A percentile compares a stretch with the other conserved stretches of the same genome.
phyloP scores from a whole-genome alignment of 2,113 vertebrate genomes.

The Todiramphus saurophagus region DNA sequence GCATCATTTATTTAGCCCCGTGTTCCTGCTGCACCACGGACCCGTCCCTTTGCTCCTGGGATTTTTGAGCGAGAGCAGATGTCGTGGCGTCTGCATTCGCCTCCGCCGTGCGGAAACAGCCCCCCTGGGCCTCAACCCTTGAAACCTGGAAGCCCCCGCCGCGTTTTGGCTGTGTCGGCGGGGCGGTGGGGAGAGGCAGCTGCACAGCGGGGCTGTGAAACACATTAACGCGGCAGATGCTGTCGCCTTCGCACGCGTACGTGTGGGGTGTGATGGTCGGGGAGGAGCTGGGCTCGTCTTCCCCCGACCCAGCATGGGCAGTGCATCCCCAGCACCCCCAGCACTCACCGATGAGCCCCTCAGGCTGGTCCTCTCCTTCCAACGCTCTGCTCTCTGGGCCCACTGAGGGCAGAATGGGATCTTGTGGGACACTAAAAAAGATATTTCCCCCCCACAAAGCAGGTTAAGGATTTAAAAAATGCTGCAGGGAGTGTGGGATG shows the following conservation, averaged over 20 bases:
- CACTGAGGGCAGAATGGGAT: rapidly evolving
- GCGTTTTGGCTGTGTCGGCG: neutral
- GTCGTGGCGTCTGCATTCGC: neutral
- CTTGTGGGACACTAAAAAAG: neutral
- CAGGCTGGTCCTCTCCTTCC: neutral
- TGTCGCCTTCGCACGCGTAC: rapidly evolving
- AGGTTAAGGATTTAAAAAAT: neutral
- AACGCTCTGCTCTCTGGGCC: neutral
- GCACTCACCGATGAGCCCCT: neutral
- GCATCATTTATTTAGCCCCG: constrained; percentile 7
- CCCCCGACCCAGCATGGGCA: rapidly evolving
- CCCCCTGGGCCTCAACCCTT: neutral
- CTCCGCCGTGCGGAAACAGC: neutral
- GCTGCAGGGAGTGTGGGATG: rapidly evolving
- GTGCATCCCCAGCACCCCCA: neutral
- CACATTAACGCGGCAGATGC: neutral
- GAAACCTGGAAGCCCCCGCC: neutral
- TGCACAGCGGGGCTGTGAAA: neutral
- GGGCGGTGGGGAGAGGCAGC: neutral
- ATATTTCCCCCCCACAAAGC: rapidly evolving
- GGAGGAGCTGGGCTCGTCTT: neutral
- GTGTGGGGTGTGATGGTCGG: neutral
- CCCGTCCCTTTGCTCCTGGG: neutral
- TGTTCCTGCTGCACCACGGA: neutral
- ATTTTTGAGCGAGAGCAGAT: constrained; percentile 46